Evolutionary conservation across 2,797 vertebrate genomes (phyloP).

Genomic region (Bucorvus abyssinicus): DNA sequence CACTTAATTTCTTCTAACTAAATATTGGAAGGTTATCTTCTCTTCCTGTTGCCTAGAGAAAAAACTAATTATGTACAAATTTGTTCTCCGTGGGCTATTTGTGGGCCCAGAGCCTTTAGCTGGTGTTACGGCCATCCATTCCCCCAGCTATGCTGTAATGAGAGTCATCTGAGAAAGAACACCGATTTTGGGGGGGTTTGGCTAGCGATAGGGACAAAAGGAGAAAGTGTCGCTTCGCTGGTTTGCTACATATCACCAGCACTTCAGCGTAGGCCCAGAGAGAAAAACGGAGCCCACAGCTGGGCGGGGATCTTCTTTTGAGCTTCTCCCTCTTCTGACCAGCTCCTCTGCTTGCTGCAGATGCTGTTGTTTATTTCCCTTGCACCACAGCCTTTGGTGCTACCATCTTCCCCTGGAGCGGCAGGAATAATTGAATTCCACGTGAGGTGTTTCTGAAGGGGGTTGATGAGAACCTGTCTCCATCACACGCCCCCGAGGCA

Average conservation of each 20-base stretch:
- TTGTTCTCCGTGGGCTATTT: not conserved
- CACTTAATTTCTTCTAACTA: not conserved
- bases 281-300: not conserved
- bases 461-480: not conserved
- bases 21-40: not conserved
- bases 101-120: not conserved
- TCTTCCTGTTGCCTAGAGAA: conserved; percentile 32
- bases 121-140: accelerated
- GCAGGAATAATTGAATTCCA: not conserved
- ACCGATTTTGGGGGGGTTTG: too few relatives aligned
- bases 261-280: not conserved
- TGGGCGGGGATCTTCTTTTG: not conserved
- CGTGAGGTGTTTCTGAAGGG: not conserved
- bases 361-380: not conserved
- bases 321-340: not conserved
- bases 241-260: not conserved
- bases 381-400: not conserved
- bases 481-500: not conserved
- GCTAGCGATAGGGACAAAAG: not conserved
- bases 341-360: not conserved
- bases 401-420: not conserved
- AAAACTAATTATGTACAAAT: not conserved
- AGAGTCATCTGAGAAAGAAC: not conserved
- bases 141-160: not conserved
- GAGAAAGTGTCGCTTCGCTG: not conserved